A percentile compares a stretch with the other conserved stretches of the same genome.
Evolutionary conservation across 2,888 invertebrate genomes (phyloP).

Genomic region (Nudaria mundana): DNA sequence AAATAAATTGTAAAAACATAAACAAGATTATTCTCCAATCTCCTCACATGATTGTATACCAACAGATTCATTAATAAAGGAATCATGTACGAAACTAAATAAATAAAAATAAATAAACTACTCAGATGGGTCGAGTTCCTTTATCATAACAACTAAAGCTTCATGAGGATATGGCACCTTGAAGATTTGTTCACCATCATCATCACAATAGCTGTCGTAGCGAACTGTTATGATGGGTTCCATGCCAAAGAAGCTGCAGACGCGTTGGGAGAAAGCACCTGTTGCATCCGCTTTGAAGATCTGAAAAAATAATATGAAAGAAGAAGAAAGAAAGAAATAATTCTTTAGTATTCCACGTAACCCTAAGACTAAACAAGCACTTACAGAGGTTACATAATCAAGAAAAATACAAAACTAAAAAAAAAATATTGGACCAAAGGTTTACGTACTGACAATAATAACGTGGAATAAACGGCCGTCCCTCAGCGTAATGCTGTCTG

Average conservation of each 20-base stretch:
- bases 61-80: too few species aligned
- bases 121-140: conserved; percentile 64
- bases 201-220: conserved; percentile 87
- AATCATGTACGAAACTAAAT: too few species aligned
- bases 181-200: conserved; percentile 81
- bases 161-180: conserved; percentile 85
- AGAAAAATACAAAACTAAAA: too few species aligned
- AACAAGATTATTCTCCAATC: too few species aligned
- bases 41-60: too few species aligned
- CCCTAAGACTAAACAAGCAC: neutral
- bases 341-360: neutral
- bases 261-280: conserved; percentile 89
- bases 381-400: too few species aligned
- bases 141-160: conserved; percentile 85
- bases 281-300: conserved; percentile 91
- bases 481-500: too few species aligned
- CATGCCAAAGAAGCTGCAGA: conserved; percentile 85
- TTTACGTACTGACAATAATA: too few species aligned
- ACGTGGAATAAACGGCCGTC: too few species aligned
- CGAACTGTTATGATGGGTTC: conserved; percentile 82
- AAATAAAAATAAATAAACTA: too few species aligned
- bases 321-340: neutral
- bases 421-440: too few species aligned
- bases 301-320: conserved; percentile 58
- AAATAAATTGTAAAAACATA: too few species aligned